These are phyloP conservation scores for Pampus argenteus DNA, from an alignment of 2,797 vertebrate genomes.

Conservation along the genomic window DNA sequence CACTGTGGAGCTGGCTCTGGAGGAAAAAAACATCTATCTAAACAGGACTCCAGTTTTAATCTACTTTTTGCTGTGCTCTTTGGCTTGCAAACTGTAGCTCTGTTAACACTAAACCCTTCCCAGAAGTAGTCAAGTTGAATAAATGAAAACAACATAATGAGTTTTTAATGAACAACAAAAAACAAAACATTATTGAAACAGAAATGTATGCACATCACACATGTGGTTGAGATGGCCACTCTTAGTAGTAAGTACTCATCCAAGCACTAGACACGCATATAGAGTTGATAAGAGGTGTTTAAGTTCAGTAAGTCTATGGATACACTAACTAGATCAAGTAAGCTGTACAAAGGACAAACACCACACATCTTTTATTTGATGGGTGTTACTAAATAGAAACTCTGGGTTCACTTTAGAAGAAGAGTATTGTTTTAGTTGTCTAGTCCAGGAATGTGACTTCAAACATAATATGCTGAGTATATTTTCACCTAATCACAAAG, in stretches of 20 bases:
- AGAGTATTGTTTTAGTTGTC: slow-evolving; percentile 4
- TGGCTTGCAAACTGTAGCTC: not conserved
- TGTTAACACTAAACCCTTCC: slow-evolving; percentile 1
- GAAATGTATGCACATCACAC: slow-evolving; percentile 15
- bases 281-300: slow-evolving; percentile 19
- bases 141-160: slow-evolving; percentile 38
- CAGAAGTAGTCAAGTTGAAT: slow-evolving; percentile 27
- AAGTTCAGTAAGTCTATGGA: slow-evolving; percentile 6
- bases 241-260: slow-evolving; percentile 1
- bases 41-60: not conserved
- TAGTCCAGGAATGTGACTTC: slow-evolving; percentile 5
- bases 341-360: slow-evolving; percentile 29
- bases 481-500: slow-evolving; percentile 69
- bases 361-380: slow-evolving; percentile 22
- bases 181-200: slow-evolving; percentile 31
- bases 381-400: slow-evolving; percentile 15
- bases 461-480: slow-evolving; percentile 1
- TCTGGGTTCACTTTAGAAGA: not conserved
- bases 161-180: slow-evolving; percentile 61
- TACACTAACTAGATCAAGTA: not conserved
- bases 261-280: slow-evolving; percentile 11
- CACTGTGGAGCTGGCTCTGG: not conserved
- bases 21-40: slow-evolving; percentile 2
- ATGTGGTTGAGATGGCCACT: slow-evolving; percentile 1
- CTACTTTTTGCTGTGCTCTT: not conserved